Evolutionary conservation across 2,113 vertebrate species (phyloP), one percentile per base, ranked within the genome.

Genomic region (Zapus hudsonius): DNA sequence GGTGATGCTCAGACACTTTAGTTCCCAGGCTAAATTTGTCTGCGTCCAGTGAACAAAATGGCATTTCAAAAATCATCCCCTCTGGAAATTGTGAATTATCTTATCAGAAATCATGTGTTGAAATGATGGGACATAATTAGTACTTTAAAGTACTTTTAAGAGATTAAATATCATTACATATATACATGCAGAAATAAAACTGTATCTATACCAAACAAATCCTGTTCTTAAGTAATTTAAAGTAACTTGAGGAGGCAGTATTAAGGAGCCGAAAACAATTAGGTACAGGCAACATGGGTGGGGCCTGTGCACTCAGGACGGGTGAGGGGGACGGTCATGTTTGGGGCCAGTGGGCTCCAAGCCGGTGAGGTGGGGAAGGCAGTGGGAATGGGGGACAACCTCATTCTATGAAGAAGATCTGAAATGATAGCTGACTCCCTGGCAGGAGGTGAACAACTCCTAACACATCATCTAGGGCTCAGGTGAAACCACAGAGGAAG

Each of bases 191-290:
- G 12, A 75, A 52, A 80, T n/a, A 75, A 23, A 36, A 73, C 55
- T 61, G 22, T 52, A 52, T 52, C 61, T 63, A 63, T 63, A 29
- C 61, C 33, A 6, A 38, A 69, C 40, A 75, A 52, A 12, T 52
- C 6, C 40, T 92, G 9, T 52, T 33, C 20, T 93, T 90, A 76
- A 83, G 23, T 33, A 93, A 84, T 91, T 89, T 44, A 40, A 76
- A 57, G 73, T 80, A 63, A 81, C 11, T 75, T 38, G 8, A 7
- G 29, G 44, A 92, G 38, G 31, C 19, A 91, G 87, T 27, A 89
- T 61, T 55, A 87, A 90, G 15, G 16, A 72, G 7, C 9, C 92
- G 5, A 84, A 12, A 90, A 90, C 31, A 92, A 92, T 85, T 44
- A 79, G 59, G 4, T 4, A 81, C n/a, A n/a, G n/a, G n/a, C n/a